Percentiles rank a stretch among this genome's conserved stretches.
These are phyloP conservation scores for Xiphorhynchus elegans DNA, from an alignment of 2,113 vertebrate species.

Conservation along the genomic window DNA sequence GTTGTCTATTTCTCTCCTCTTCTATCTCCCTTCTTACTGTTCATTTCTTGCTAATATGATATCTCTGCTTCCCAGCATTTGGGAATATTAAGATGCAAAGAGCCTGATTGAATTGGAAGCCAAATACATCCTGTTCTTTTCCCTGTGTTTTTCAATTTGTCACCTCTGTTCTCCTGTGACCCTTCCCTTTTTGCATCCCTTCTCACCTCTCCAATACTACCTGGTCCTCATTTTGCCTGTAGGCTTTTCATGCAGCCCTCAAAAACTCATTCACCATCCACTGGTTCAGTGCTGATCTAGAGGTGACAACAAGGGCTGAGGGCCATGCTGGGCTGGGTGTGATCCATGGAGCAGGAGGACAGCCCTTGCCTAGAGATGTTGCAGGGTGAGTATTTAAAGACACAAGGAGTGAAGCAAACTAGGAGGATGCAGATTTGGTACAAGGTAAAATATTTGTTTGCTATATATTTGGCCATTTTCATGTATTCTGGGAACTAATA, in stretches of 20 bases:
- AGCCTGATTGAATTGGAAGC: background rate
- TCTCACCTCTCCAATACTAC: background rate
- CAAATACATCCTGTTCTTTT: background rate
- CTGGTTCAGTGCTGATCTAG: accelerated
- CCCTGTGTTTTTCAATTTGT: background rate
- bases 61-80: background rate
- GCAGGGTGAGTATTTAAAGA: background rate
- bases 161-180: background rate
- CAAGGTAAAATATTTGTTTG: background rate
- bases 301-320: background rate
- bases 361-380: background rate
- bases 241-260: background rate
- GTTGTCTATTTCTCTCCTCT: background rate
- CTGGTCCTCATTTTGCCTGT: background rate
- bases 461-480: background rate
- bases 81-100: background rate
- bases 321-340: background rate
- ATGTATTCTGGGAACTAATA: background rate
- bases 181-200: background rate
- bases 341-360: background rate
- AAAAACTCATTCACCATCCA: background rate
- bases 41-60: background rate
- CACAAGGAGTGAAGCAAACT: background rate
- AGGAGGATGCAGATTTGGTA: background rate
- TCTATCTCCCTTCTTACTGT: background rate